Conservation (phyloP, 53 echinoderm and acorn worm genomes). For the Pentamera pediparva region DNA sequence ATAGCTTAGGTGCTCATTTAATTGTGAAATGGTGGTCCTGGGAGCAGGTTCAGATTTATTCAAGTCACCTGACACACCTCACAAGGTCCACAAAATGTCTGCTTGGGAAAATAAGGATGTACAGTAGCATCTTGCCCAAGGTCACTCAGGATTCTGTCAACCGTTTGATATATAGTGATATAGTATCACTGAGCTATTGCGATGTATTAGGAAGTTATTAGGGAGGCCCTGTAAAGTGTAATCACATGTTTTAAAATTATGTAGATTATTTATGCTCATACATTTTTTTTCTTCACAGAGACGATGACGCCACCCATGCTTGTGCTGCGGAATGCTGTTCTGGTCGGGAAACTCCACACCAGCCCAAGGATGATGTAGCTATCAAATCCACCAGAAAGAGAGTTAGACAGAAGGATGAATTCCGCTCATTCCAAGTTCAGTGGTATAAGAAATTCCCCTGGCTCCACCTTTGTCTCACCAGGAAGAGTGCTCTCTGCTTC, state of each 20-base stretch:
- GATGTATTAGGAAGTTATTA: too few species aligned
- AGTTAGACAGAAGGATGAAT: constrained; percentile 20
- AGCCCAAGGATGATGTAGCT: constrained; percentile 7
- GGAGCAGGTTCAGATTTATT: too few species aligned
- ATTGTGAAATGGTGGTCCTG: too few species aligned
- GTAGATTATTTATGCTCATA: neutral
- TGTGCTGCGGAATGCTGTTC: constrained; percentile 9
- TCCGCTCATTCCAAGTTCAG: neutral
- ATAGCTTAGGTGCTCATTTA: too few species aligned
- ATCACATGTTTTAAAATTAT: neutral
- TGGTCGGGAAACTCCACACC: constrained; percentile 12
- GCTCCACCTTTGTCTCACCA: constrained; percentile 12
- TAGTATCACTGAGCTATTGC: too few species aligned
- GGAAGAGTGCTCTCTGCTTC: neutral
- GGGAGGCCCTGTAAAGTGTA: neutral
- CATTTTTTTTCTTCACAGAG: neutral
- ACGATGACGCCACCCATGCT: neutral
- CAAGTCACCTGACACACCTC: too few species aligned
- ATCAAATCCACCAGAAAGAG: neutral
- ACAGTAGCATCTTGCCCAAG: too few species aligned
- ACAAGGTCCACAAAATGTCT: too few species aligned
- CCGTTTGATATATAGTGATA: too few species aligned
- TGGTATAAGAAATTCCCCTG: constrained; percentile 22
- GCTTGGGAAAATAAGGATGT: too few species aligned
- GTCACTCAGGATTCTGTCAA: too few species aligned